Evolutionary conservation across 2,797 vertebrate species (phyloP), one percentile per base, ranked within the genome.

Genomic region (Crotalus adamanteus): DNA sequence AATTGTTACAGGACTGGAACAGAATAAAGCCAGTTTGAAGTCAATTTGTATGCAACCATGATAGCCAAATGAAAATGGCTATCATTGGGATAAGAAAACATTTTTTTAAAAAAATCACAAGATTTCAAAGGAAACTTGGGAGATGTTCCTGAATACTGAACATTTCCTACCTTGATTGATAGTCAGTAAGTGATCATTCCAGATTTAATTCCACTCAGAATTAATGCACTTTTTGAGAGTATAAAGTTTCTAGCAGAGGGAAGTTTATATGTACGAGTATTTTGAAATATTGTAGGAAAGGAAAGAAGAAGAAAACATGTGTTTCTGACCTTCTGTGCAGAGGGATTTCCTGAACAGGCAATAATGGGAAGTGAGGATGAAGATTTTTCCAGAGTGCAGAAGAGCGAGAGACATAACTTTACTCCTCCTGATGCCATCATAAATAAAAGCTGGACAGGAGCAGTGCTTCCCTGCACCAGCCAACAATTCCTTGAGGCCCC

Each of bases 341-440:
- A 57, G 90, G 37, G 92, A 92, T 95, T 95, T 57, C 8, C 37
- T 91, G n/a, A 51, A 92, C 86, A 92, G 93, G 57, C 91, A 56
- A 86, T 93, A 56, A 86, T 93, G 91, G 37, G 56, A 47, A 93
- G 59, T 86, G 69, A 92, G 95, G 95, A 92, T 22, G n/a, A 57
- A 57, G 86, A 22, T 3, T 96, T 96, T 91, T 93, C 95, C n/a
- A 94, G 97, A 97, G 96, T 25, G 96, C 94, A 59, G 90, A 65
- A 90, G 93, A 95, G 69, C 28, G 88, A 69, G 83, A 93, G 91
- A 95, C 95, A 91, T 95, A 95, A 88, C 90, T 94, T n/a, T 13
- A 90, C 86, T 93, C 31, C 93, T 86, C 37, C 93, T 83, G 91
- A 93, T 92, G 92, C 86, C 53, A 88, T 92, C 90, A 96, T 96